Evolutionary conservation across 1,140 invertebrate species (phyloP), one percentile per base, ranked within the genome.

Genomic region (Bactericera cockerelli): DNA sequence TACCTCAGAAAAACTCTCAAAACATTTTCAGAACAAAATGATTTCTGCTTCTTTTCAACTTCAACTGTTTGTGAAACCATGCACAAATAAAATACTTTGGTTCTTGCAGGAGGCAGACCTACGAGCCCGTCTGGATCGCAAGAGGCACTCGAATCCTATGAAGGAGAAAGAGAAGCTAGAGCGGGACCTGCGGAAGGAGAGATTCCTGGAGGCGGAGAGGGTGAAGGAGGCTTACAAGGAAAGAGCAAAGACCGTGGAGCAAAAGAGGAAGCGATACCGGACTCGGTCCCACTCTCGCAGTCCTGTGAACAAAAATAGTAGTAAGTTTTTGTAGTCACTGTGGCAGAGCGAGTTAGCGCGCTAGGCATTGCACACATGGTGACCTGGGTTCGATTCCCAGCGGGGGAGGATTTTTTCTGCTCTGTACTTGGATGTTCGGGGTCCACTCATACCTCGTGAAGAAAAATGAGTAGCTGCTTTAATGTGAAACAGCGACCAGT

Each of bases 271-370:
- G 36, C 42, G 57, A 19, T 55, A 65, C 60, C 63, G 60, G 33
- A 59, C 61, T 16, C 61, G 63, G 59, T 60, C 61, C 56, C 24
- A 64, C 57, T 60, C 63, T 31, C n/a, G 60, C 28, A 56, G 62
- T 59, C 26, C 74, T 76, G 3, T 71, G 70, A 0, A 72, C 71
- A 3, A 70, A 74, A 69, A 59, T 72, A 75, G 68, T 73, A 75
- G 69, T 73, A 72, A 74, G 69, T 62, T 59, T 42, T 26, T 26
- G 57, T 62, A 39, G 38, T 64, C 14, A 56, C 21, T 26, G 21
- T 36, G 28, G 16, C 36, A 11, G 14, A n/a, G n/a, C n/a, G n/a
- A n/a, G n/a, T n/a, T n/a, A n/a, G n/a, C n/a, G n/a, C n/a, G n/a
- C n/a, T n/a, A n/a, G n/a, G n/a, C n/a, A n/a, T n/a, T n/a, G n/a